Evolutionary conservation across 2,888 invertebrate species (phyloP).

Genomic region (Theretra japonica): DNA sequence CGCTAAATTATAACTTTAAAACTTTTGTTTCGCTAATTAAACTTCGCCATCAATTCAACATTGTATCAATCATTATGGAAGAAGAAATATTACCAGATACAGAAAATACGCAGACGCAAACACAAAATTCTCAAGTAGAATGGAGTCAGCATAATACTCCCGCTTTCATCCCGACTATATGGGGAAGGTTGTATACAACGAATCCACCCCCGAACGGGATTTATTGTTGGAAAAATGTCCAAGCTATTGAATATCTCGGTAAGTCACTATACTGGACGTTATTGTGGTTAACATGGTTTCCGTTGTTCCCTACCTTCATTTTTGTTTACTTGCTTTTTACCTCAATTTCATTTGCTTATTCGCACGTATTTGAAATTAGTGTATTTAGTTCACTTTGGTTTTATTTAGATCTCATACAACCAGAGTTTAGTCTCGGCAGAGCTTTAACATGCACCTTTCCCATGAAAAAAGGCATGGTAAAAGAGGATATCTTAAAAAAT

Average conservation of each 20-base stretch:
- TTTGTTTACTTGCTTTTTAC: conserved; percentile 21
- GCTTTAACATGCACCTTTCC: conserved; percentile 76
- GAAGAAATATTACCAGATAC: conserved; percentile 59
- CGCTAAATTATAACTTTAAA: conserved; percentile 1
- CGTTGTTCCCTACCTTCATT: conserved; percentile 22
- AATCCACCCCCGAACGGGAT: conserved; percentile 62
- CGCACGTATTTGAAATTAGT: neutral
- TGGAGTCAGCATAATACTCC: conserved; percentile 77
- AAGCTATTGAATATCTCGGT: conserved; percentile 73
- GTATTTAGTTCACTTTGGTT: conserved; percentile 7
- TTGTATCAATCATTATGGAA: conserved; percentile 56
- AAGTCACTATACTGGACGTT: conserved; percentile 40
- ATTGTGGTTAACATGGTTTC: neutral
- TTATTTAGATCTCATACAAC: conserved; percentile 79
- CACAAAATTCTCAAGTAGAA: conserved; percentile 76
- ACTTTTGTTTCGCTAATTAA: neutral
- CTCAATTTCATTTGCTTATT: neutral
- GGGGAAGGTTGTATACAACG: conserved; percentile 82
- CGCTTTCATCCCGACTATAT: conserved; percentile 72
- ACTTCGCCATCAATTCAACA: neutral
- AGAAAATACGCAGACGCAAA: conserved; percentile 77
- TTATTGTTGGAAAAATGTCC: conserved; percentile 64
- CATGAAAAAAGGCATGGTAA: conserved; percentile 75
- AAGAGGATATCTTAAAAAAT: conserved; percentile 72
- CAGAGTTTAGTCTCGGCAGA: conserved; percentile 83